phyloP scores from a whole-genome alignment of 2,797 vertebrate species.

The Momotus momota region DNA sequence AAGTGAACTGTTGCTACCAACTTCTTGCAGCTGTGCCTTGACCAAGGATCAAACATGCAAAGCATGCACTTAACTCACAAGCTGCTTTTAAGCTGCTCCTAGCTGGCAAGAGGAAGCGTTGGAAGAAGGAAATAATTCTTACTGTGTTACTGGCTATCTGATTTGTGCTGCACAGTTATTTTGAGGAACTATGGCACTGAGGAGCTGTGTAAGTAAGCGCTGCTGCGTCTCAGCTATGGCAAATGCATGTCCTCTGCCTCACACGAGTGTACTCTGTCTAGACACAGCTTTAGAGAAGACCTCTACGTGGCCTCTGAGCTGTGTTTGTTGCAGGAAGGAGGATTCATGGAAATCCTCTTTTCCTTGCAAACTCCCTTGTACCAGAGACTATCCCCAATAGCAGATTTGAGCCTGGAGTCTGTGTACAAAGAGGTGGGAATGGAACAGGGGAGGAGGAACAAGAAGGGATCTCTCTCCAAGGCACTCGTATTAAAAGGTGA shows the following conservation, averaged over 20 bases:
- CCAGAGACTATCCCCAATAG: background rate
- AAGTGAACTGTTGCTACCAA: background rate
- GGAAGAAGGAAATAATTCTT: background rate
- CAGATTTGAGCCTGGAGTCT: background rate
- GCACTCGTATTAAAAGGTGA: background rate
- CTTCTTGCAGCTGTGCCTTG: background rate
- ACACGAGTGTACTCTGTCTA: fast-evolving
- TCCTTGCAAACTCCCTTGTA: background rate
- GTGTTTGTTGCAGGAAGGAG: background rate
- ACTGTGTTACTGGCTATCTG: background rate
- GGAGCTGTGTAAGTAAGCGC: background rate
- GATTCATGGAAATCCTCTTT: background rate
- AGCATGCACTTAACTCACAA: background rate
- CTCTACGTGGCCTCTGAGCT: background rate
- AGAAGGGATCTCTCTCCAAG: background rate
- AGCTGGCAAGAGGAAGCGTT: background rate
- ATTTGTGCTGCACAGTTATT: background rate
- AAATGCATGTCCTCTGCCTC: background rate
- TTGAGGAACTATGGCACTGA: background rate
- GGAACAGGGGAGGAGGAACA: fast-evolving
- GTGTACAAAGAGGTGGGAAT: background rate
- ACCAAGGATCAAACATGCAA: background rate
- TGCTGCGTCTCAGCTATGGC: background rate
- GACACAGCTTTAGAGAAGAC: background rate
- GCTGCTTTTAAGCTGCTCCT: background rate